Evolutionary conservation across 2,888 invertebrate species (phyloP), one percentile per base, ranked within the genome.

Genomic region (Archips xylosteana): DNA sequence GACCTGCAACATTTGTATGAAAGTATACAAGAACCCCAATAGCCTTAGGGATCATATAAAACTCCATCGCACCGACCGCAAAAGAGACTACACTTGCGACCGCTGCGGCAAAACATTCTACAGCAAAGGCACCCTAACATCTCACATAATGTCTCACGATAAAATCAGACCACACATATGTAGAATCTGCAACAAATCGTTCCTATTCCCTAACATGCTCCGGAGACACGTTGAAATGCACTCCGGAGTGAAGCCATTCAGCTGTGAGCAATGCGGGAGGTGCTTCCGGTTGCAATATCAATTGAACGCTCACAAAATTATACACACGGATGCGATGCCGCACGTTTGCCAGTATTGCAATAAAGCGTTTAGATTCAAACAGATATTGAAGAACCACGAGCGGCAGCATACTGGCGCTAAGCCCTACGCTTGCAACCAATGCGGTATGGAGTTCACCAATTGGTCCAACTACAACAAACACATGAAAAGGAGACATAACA

Each of bases 381-480:
- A 97, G 76, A 96, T 97, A 10, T 75, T 94, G 70, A 96, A 96
- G 80, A 96, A 96, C n/a, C 97, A 97, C 83, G 95, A 96, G 74
- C 89, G 97, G 13, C 96, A 96, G 78, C 97, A 97, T 78, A 96
- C 96, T 0, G 96, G 95, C 0, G 96, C 96, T 51, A 95, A 97
- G 47, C 97, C 97, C 0, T 97, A 97, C 83, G 95, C 96, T 0
- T 97, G 97, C 80, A 86, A 95, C 49, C 95, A 96, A 76, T 97
- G 97, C 81, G 96, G 96, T 71, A 92, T 94, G 92, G 91, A 97
- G 81, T 97, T 97, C 78, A 97, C 97, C 0, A 97, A 97, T 83
- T 97, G 97, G 97, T 97, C 97, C 0, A 97, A 97, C 88, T 97
- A 97, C 81, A 97, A 97, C 81, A 97, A 97, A 80, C 97, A 97